Evolutionary conservation across 2,888 invertebrate species (phyloP), one percentile per base, ranked within the genome.

Genomic region (Pristionchus arcanus): DNA sequence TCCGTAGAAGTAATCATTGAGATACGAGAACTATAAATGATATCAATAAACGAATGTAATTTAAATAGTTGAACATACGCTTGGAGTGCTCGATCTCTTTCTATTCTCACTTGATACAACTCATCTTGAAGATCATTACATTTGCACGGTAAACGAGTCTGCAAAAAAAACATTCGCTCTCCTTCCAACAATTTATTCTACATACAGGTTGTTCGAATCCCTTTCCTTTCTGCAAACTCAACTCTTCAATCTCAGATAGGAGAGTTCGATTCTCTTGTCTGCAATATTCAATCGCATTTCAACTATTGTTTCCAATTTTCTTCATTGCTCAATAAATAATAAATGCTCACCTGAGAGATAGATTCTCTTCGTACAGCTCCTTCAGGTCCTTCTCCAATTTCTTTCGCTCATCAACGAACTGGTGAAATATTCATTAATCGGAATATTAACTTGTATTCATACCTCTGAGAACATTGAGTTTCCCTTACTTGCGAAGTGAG

Each of bases 391-490:
- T 68, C 68, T 87, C 87, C 42, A 68, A 59, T 68, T 87, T 66
- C 49, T 68, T 68, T 37, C 68, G 66, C 13, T 68, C 66, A 28
- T 87, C 87, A 19, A 87, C 87, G 28, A 87, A 87, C 87, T 87
- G 28, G 16, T 42, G 49, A 31, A 13, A 34, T 13, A 49, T 49
- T 9, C 49, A 84, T 84, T 28, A 55, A 31, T 34, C 59, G 59
- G 16, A 19, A 63, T 13, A 21, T 21, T 9, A 19, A 25, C 9
- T 31, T 25, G 63, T 19, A 25, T 19, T 31, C 2, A 3, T 37
- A 87, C 87, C 87, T 87, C 87, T 16, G 66, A 37, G 49, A 68
- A 87, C 87, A 87, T 87, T 13, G 87, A 87, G 28, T 87, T 87
- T 37, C 87, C 87, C 28, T 68, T 66, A 49, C 87, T 87, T 1